Base-by-base conservation (phyloP, 2,797 vertebrate species). In the Poeciliopsis paucimaculata region DNA sequence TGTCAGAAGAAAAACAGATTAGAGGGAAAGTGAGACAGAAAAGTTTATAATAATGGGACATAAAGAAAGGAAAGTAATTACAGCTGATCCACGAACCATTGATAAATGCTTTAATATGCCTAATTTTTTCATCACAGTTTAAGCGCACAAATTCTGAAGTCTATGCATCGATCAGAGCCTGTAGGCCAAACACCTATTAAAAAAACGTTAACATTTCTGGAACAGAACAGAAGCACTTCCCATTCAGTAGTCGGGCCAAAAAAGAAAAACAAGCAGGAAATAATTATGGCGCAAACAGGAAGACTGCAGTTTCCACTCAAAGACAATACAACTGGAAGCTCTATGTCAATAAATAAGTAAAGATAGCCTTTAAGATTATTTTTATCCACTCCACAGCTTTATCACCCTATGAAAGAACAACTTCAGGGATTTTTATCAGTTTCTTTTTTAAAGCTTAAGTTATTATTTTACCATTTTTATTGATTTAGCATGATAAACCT, bases 221-320 rank as follows among this genome's bases (percentile, higher is more conserved):
- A 68, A 78, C 77, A 87, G 70, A 31, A 85, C 64, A 47, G 79
- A 26, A 81, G 78, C 26, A 43, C 55, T 73, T 73, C 75, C 57
- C 46, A 79, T 77, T 74, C 55, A 79, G 77, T 79, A 73, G 86
- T 84, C 77, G 75, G 64, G 51, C 53, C 62, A 46, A 20, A n/a
- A 39, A 20, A 26, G 9, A 72, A 64, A 81, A 73, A 81, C 7
- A 26, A 82, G 53, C 49, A 85, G 84, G 84, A 92, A 81, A 81
- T 71, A 81, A 89, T 78, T 53, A 83, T 82, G 76, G 78, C 53
- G 51, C 77, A 84, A 86, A 84, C 83, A 87, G 82, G 85, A 86
- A 89, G 41, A 68, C 51, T 47, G 34, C 66, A 75, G 83, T 82
- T 87, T 73, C 68, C 68, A 71, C 41, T 43, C 9, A 47, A 71